These are phyloP conservation scores for Cheilosia variabilis DNA, from an alignment of 2,888 invertebrate species.

Conservation along the genomic window DNA sequence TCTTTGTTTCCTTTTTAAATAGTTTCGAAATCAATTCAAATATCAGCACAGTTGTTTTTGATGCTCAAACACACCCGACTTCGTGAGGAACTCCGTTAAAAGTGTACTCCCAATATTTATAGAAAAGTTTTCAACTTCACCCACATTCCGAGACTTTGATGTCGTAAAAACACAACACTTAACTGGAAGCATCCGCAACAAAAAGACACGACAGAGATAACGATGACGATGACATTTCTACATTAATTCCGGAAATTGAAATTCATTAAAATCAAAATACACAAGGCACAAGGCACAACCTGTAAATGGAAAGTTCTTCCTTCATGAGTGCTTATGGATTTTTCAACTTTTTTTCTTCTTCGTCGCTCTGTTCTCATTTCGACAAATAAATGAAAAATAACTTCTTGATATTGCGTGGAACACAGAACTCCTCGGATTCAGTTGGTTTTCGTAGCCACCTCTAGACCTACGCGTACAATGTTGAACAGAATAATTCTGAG, in stretches of 20 bases:
- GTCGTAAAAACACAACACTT: constrained; percentile 46
- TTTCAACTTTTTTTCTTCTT: background rate
- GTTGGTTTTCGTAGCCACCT: constrained; percentile 9
- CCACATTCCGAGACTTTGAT: constrained; percentile 24
- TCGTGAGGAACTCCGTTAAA: no score
- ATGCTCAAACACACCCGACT: no score
- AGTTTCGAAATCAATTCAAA: background rate
- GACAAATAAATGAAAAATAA: constrained; percentile 59
- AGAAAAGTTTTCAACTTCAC: constrained; percentile 26
- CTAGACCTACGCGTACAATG: constrained; percentile 18
- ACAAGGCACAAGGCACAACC: constrained; percentile 31
- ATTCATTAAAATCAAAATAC: constrained; percentile 64
- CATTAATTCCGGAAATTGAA: constrained; percentile 71
- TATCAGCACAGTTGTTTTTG: background rate
- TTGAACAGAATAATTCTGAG: constrained; percentile 49
- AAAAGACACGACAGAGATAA: constrained; percentile 30
- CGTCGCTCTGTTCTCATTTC: constrained; percentile 2
- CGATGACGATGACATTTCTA: constrained; percentile 56
- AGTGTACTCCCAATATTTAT: background rate
- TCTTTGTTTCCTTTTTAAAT: background rate
- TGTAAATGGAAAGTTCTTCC: constrained; percentile 57
- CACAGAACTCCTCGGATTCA: constrained; percentile 26
- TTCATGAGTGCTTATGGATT: constrained; percentile 29
- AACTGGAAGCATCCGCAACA: constrained; percentile 18
- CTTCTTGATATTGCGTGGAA: constrained; percentile 49